These are phyloP conservation scores for Crotalus tigris DNA, from an alignment of 2,113 vertebrate species.

Conservation along the genomic window DNA sequence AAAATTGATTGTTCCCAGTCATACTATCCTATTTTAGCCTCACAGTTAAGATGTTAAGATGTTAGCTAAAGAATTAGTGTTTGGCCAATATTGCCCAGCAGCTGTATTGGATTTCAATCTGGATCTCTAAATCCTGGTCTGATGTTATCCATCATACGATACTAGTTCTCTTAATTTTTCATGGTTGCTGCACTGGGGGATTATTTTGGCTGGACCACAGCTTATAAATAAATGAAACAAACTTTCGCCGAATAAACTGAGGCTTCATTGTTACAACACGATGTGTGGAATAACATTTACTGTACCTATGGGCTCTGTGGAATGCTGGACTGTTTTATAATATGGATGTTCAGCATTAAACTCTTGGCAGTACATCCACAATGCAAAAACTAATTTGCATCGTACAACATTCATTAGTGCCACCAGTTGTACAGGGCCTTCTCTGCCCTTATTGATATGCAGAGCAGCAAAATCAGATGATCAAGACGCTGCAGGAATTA, in stretches of 20 bases:
- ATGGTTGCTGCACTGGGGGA: background rate
- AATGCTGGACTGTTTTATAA: slow-evolving; percentile 1
- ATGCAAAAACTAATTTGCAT: slow-evolving; percentile 46
- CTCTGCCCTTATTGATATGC: slow-evolving; percentile 30
- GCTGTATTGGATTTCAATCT: background rate
- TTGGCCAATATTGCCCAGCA: background rate
- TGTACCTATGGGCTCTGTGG: background rate
- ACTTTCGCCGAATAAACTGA: background rate
- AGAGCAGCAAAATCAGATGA: slow-evolving; percentile 43
- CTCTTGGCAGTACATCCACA: slow-evolving; percentile 34
- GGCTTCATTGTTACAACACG: background rate
- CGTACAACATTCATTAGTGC: slow-evolving; percentile 43
- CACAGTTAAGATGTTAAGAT: background rate
- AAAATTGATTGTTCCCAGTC: background rate
- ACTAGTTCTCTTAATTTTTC: background rate
- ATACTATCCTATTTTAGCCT: background rate
- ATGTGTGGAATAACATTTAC: background rate
- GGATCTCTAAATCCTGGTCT: background rate
- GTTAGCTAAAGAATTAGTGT: background rate
- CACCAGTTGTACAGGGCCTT: slow-evolving; percentile 11
- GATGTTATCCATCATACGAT: background rate
- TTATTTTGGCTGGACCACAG: background rate
- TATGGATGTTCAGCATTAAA: background rate
- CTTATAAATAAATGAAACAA: background rate
- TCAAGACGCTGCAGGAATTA: slow-evolving; percentile 45